Percentiles rank a stretch among this genome's conserved stretches.
Conservation (phyloP, 2,113 vertebrate genomes). For the Loxodonta africana region DNA sequence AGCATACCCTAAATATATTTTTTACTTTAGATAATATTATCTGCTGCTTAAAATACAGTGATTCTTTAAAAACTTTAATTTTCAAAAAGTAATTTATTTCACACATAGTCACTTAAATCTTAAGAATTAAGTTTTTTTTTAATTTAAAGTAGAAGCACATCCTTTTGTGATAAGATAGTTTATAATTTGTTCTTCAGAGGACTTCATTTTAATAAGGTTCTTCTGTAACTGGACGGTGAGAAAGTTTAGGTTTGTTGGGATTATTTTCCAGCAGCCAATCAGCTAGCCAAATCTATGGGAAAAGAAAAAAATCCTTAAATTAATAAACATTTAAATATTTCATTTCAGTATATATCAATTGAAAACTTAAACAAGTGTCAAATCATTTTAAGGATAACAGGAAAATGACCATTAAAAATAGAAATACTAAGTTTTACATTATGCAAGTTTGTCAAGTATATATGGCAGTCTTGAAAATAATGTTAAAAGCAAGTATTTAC, state of each 20-base stretch:
- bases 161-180: neutral
- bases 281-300: slow-evolving; percentile 94
- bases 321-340: slow-evolving; percentile 66
- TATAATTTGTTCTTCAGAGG: slow-evolving; percentile 37
- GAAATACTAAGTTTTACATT: slow-evolving; percentile 50
- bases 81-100: slow-evolving; percentile 67
- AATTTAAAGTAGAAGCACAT: neutral
- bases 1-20: slow-evolving; percentile 12
- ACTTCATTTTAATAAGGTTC: slow-evolving; percentile 71
- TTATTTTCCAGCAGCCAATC: slow-evolving; percentile 96
- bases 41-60: slow-evolving; percentile 15
- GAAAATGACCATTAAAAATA: slow-evolving; percentile 51
- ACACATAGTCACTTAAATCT: slow-evolving; percentile 30
- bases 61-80: slow-evolving; percentile 34
- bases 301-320: slow-evolving; percentile 66
- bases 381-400: slow-evolving; percentile 1
- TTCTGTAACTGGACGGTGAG: slow-evolving; percentile 68
- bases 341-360: slow-evolving; percentile 8
- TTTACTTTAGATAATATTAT: slow-evolving; percentile 52
- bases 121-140: slow-evolving; percentile 37
- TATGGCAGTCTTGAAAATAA: neutral
- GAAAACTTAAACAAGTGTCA: neutral
- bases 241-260: slow-evolving; percentile 92
- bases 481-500: slow-evolving; percentile 3
- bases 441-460: slow-evolving; percentile 5